Conservation (phyloP, 2,797 vertebrate species). For the Mallotus villosus region DNA sequence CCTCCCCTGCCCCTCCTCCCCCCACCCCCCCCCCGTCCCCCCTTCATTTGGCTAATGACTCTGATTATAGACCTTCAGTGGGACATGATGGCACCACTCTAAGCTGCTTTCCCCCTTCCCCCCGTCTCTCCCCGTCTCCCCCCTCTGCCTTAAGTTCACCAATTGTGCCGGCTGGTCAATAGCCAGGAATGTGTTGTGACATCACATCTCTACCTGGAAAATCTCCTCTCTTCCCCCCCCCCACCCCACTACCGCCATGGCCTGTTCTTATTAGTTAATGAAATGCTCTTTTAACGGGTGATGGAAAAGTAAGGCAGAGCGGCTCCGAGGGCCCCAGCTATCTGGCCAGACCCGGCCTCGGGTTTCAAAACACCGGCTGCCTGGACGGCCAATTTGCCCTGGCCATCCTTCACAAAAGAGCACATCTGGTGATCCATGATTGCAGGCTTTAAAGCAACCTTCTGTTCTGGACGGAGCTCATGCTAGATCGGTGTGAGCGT, state of each 20-base stretch:
- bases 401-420: constrained; percentile 62
- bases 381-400: constrained; percentile 71
- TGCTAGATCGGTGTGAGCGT: constrained; percentile 12
- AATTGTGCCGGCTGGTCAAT: constrained; percentile 34
- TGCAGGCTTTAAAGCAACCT: constrained; percentile 48
- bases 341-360: constrained; percentile 55
- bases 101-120: constrained; percentile 1
- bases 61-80: constrained; percentile 4
- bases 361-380: constrained; percentile 80
- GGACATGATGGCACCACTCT: not conserved
- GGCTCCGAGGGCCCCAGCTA: constrained; percentile 60
- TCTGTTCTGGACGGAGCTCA: constrained; percentile 45
- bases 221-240: constrained; percentile 24
- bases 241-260: constrained; percentile 14
- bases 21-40: too few species aligned
- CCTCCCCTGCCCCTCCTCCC: not conserved
- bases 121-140: constrained; percentile 5
- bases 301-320: constrained; percentile 74
- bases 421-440: constrained; percentile 73
- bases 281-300: constrained; percentile 65
- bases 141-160: not conserved
- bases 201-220: constrained; percentile 38
- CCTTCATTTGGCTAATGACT: constrained; percentile 13
- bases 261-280: constrained; percentile 73
- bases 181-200: constrained; percentile 30